Conservation (phyloP, 1,140 invertebrate species). For the Macrosteles quadrilineatus region DNA sequence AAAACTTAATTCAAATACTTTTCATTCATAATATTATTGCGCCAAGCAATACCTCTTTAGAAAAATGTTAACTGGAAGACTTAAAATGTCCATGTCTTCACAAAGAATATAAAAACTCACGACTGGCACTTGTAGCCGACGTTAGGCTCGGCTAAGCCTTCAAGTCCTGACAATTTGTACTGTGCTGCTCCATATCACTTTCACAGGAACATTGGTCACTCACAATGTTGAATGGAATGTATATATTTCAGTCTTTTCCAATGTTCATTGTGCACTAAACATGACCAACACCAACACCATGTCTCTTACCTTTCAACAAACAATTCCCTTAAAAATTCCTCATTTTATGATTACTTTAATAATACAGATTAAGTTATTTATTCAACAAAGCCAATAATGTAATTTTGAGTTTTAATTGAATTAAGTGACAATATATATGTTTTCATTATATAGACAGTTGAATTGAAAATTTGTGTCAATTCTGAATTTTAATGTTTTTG, state of each 20-base stretch:
- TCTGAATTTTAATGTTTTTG: background rate
- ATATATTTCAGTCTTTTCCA: constrained; percentile 30
- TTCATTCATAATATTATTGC: constrained; percentile 26
- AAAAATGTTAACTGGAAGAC: constrained; percentile 26
- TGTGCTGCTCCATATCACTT: constrained; percentile 12
- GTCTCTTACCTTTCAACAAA: background rate
- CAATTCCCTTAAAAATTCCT: constrained; percentile 11
- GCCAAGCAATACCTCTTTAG: constrained; percentile 26
- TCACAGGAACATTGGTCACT: constrained; percentile 10
- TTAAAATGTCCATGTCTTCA: constrained; percentile 27
- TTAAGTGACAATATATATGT: background rate
- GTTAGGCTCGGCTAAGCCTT: constrained; percentile 28
- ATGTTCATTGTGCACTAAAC: constrained; percentile 1
- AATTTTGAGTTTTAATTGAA: background rate
- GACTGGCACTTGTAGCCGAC: constrained; percentile 35
- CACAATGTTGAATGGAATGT: constrained; percentile 31
- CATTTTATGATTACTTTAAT: constrained; percentile 13
- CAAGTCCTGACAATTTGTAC: constrained; percentile 30
- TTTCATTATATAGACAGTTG: background rate
- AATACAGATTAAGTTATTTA: constrained; percentile 3
- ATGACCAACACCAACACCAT: constrained; percentile 10
- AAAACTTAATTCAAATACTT: background rate
- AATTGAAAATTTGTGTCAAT: too few species aligned
- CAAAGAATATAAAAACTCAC: constrained; percentile 31
- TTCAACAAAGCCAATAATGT: background rate